Evolutionary conservation across 2,888 invertebrate species (phyloP), one percentile per base, ranked within the genome.

Genomic region (Argyra leucocephala): DNA sequence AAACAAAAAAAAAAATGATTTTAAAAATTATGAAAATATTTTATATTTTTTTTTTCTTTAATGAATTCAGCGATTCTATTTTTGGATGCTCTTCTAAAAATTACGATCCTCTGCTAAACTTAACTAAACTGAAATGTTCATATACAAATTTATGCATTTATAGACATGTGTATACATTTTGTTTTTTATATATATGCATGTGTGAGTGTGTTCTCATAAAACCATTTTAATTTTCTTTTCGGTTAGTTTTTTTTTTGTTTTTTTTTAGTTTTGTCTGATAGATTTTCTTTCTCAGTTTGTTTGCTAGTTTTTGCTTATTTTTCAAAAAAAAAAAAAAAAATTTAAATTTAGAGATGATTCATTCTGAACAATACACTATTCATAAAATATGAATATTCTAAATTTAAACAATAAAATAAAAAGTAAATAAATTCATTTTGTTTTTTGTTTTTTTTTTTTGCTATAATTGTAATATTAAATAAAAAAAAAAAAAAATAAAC

Each of bases 11-110:
- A 48, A 48, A 48, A 3, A 48, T 18, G 7, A 6, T 6, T 26
- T 6, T 7, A 6, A 26, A 6, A 26, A 4, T 6, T 26, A 26
- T 26, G 26, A 6, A 26, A 6, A 26, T 26, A 26, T 26, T 26
- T 6, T 26, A 26, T 26, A 26, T 3, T 10, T 37, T 10, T 37
- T 10, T 37, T 9, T 37, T 37, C 15, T 18, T n/a, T 48, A 48
- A 48, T 48, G 48, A 48, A 48, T 48, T 48, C n/a, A 48, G n/a
- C 48, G 48, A 48, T 48, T 48, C 48, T 48, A 48, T 48, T 48
- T 48, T 48, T 48, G 48, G 18, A 48, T 48, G 48, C 48, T 48
- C 18, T 48, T 48, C 48, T 48, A 18, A 48, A 48, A 48, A 48
- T 48, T 15, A 48, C 15, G 48, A 48, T 48, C 48, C 48, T 48